Conservation (phyloP, 2,113 vertebrate genomes). For the Pantherophis guttatus region DNA sequence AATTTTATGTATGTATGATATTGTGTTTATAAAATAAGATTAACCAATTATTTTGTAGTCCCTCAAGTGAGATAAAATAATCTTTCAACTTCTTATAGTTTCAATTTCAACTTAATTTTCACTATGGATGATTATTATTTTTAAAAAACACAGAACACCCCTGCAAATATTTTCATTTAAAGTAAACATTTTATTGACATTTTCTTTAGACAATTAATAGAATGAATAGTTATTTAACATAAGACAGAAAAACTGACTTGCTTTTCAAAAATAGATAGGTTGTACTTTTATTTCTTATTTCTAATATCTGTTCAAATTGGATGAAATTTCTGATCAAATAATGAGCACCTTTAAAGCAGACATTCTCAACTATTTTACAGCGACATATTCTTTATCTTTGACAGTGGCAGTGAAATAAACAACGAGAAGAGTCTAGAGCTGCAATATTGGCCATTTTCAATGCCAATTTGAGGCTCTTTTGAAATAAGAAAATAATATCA, state of each 20-base stretch:
- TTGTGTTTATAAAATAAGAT: constrained; percentile 18
- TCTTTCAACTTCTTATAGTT: constrained; percentile 18
- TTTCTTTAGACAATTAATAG: not conserved
- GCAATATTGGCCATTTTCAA: not conserved
- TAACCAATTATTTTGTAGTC: constrained; percentile 41
- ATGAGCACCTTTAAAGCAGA: not conserved
- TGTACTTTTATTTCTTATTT: not conserved
- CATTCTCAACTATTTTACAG: not conserved
- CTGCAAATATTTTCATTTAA: constrained; percentile 11
- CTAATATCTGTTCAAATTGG: not conserved
- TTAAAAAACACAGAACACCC: not conserved
- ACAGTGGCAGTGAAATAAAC: not conserved
- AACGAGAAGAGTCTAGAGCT: not conserved
- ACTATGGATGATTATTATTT: not conserved
- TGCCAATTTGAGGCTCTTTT: constrained; percentile 7
- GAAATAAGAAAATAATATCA: constrained; percentile 31
- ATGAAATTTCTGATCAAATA: not conserved
- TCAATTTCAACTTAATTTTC: constrained; percentile 34
- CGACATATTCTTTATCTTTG: not conserved
- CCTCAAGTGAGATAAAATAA: constrained; percentile 32
- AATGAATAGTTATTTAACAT: constrained; percentile 1
- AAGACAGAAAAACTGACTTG: not conserved
- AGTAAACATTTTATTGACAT: not conserved
- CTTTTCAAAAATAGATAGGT: not conserved
- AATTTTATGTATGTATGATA: constrained; percentile 26